Percentiles rank a stretch among this genome's conserved stretches.
Evolutionary conservation across 2,113 vertebrate genomes (phyloP).

Genomic region (Dendropsophus ebraccatus): DNA sequence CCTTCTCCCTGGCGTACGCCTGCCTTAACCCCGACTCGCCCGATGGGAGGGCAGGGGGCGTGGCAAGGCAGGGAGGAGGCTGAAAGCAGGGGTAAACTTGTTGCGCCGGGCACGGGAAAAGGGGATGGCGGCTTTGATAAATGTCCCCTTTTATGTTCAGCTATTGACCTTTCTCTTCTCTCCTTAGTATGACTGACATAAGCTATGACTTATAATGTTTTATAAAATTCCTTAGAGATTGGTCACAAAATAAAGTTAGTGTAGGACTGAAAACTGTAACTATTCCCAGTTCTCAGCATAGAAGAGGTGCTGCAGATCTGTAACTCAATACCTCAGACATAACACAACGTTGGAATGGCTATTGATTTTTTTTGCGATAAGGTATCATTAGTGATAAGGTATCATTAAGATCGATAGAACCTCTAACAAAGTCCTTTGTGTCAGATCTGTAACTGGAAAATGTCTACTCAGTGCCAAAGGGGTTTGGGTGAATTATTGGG

Average conservation of each 20-base stretch:
- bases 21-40: too few relatives aligned
- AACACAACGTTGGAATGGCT: background rate
- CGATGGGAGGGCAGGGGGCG: too few relatives aligned
- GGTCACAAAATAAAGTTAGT: background rate
- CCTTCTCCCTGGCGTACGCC: too few relatives aligned
- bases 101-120: too few relatives aligned
- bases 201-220: background rate
- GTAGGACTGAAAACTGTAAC: background rate
- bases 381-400: background rate
- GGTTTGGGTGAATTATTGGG: background rate
- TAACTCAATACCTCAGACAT: background rate
- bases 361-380: background rate
- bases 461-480: background rate
- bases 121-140: too few relatives aligned
- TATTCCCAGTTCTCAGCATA: background rate
- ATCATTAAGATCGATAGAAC: background rate
- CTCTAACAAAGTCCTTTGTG: background rate
- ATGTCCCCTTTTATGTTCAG: too few relatives aligned
- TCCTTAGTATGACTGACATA: too few relatives aligned
- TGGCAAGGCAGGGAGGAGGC: too few relatives aligned
- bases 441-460: background rate
- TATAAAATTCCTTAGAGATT: background rate
- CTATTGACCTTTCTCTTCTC: too few relatives aligned
- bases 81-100: too few relatives aligned
- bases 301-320: background rate